Evolutionary conservation across 2,113 vertebrate species (phyloP), one percentile per base, ranked within the genome.

Genomic region (Mirza zaza): DNA sequence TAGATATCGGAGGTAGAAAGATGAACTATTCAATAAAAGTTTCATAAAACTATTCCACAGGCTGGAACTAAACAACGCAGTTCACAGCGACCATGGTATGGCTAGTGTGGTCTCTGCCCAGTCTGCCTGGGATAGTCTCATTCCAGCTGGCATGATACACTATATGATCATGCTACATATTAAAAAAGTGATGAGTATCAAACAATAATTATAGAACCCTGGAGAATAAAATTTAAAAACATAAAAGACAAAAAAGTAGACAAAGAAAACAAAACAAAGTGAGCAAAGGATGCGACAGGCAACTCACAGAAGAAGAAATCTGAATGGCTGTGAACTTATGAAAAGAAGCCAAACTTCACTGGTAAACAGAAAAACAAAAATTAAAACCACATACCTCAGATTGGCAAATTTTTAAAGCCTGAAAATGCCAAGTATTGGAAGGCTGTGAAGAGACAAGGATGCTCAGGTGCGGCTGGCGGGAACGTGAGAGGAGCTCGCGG

Each of bases 391-490:
- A 50, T 1, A 0, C 14, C 12, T 85, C 7, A 39, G 29, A 67
- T 2, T 45, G 68, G 29, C 45, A 65, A n/a, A 18, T 42, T 36
- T n/a, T 4, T 45, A 57, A 67, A 67, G 32, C 42, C 68, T 76
- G 29, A 61, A 85, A 68, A 59, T 84, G 50, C 14, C 39, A 57
- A 77, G 48, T 5, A 7, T 25, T n/a, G 3, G 36, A 39, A 76
- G 15, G 29, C 55, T 36, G 5, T 39, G 48, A 63, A 23, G 25
- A 48, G 48, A 48, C 18, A 52, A 80, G 18, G 14, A 42, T 42
- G n/a, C 12, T 8, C 18, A 6, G 0, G 11, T 9, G 20, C 4
- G 14, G 11, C 67, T 79, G 5, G 21, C 11, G 13, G 9, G 5
- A 55, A 42, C 20, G 29, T n/a, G 57, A 65, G 42, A 75, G 0